phyloP scores from a whole-genome alignment of 2,113 vertebrate species.

The Prunella himalayana region DNA sequence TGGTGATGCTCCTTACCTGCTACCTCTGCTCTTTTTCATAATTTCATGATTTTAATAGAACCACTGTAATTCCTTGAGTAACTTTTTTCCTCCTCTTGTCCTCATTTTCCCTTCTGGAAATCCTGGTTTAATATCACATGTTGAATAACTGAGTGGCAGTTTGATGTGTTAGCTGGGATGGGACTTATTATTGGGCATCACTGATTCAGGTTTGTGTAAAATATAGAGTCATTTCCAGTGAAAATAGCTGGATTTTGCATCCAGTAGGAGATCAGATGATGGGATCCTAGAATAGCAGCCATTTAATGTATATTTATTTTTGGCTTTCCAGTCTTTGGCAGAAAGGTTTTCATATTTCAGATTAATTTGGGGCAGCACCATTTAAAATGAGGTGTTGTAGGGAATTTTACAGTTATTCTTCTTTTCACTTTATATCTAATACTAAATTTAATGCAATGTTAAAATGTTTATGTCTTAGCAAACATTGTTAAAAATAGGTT shows the following conservation, averaged over 20 bases:
- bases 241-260: not conserved
- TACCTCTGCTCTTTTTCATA: not conserved
- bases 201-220: not conserved
- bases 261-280: not conserved
- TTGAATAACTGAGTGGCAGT: not conserved
- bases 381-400: not conserved
- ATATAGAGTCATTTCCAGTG: not conserved
- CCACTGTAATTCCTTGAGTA: not conserved
- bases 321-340: not conserved
- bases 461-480: not conserved
- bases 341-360: not conserved
- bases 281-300: not conserved
- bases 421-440: not conserved
- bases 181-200: not conserved
- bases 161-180: not conserved
- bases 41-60: not conserved
- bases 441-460: not conserved
- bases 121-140: not conserved
- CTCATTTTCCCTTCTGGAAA: not conserved
- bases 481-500: not conserved
- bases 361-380: not conserved
- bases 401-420: not conserved
- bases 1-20: not conserved
- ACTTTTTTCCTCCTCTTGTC: not conserved
- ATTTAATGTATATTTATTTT: not conserved